Evolutionary conservation across 2,888 invertebrate species (phyloP).

Genomic region (Pseudococcus viburni): DNA sequence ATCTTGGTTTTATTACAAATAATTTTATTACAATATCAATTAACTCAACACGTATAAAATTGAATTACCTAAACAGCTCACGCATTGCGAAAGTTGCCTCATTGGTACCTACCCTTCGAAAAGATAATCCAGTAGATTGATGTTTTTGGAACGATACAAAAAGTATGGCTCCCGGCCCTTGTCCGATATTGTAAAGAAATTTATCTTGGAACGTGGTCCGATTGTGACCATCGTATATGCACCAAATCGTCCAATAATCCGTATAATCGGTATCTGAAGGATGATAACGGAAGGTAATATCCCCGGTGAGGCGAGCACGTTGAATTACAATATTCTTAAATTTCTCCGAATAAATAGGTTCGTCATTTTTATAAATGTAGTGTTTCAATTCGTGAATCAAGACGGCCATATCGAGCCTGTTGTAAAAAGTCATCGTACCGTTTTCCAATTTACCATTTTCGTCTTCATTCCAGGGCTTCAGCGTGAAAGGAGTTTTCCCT

Average conservation of each 20-base stretch:
- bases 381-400: not conserved
- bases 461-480: not conserved
- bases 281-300: not conserved
- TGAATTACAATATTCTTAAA: conserved; percentile 7
- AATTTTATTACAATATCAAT: not conserved
- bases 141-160: not conserved
- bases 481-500: not conserved
- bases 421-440: conserved; percentile 15
- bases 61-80: not conserved
- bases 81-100: not conserved
- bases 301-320: not conserved
- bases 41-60: not conserved
- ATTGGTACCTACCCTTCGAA: not conserved
- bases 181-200: not conserved
- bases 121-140: not conserved
- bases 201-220: not conserved
- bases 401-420: not conserved
- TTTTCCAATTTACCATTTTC: not conserved
- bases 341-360: not conserved
- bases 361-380: not conserved
- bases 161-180: not conserved
- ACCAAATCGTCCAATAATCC: not conserved
- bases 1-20: no score
- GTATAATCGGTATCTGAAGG: not conserved
- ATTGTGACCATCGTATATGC: not conserved